Percentiles rank a stretch among this genome's conserved stretches.
Conservation (phyloP, 2,113 vertebrate genomes). For the Boleophthalmus pectinirostris region DNA sequence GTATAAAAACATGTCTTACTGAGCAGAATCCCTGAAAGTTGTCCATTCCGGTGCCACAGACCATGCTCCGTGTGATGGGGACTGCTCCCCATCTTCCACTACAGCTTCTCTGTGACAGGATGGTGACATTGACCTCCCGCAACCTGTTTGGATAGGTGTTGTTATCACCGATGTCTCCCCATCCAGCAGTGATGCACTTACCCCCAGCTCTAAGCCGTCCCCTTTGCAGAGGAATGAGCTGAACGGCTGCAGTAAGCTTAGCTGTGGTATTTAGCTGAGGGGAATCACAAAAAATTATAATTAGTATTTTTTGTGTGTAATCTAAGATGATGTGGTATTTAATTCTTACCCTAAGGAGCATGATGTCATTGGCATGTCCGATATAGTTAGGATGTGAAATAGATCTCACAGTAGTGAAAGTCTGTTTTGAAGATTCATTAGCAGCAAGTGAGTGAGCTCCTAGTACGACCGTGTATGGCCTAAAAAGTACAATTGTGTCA, state of each 20-base stretch:
- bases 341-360: slow-evolving; percentile 75
- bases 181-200: slow-evolving; percentile 60
- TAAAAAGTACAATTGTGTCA: slow-evolving; percentile 8
- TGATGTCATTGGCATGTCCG: slow-evolving; percentile 64
- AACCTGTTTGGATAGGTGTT: slow-evolving; percentile 45
- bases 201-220: neutral
- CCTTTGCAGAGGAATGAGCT: slow-evolving; percentile 50
- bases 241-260: slow-evolving; percentile 50
- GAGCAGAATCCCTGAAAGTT: slow-evolving; percentile 61
- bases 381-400: slow-evolving; percentile 59
- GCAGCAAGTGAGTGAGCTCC: slow-evolving; percentile 49
- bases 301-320: neutral
- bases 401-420: neutral
- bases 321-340: neutral
- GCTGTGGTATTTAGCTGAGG: slow-evolving; percentile 53
- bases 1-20: slow-evolving; percentile 38
- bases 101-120: slow-evolving; percentile 29
- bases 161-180: slow-evolving; percentile 60
- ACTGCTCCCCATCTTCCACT: slow-evolving; percentile 12
- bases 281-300: neutral
- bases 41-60: slow-evolving; percentile 35
- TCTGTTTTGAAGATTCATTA: slow-evolving; percentile 46
- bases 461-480: slow-evolving; percentile 65
- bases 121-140: slow-evolving; percentile 65
- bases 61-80: slow-evolving; percentile 45